Percentiles rank a stretch among this genome's conserved stretches.
Conservation (phyloP, 2,797 vertebrate genomes). For the Aratinga solstitialis region DNA sequence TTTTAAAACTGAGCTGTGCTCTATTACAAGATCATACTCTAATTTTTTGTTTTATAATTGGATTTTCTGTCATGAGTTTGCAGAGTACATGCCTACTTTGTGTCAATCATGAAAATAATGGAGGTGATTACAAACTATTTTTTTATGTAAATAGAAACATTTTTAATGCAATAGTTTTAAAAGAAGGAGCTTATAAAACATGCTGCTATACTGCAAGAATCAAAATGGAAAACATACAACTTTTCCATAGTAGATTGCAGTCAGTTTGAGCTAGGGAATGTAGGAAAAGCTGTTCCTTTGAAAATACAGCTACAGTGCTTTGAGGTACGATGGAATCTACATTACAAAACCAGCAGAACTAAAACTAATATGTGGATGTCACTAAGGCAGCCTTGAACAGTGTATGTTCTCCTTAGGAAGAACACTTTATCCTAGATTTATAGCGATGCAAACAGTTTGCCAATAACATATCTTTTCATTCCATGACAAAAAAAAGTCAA, state of each 20-base stretch:
- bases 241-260: not conserved
- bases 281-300: not conserved
- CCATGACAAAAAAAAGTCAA: not conserved
- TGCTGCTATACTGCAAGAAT: not conserved
- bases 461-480: not conserved
- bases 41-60: not conserved
- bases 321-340: not conserved
- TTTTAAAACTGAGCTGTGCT: not conserved
- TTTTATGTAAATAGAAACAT: not conserved
- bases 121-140: not conserved
- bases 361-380: not conserved
- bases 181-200: not conserved
- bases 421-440: not conserved
- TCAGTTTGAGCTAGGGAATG: not conserved
- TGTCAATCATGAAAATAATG: not conserved
- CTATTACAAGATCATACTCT: not conserved
- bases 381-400: not conserved
- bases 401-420: not conserved
- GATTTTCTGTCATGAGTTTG: not conserved
- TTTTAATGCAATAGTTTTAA: not conserved
- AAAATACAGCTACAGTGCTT: not conserved
- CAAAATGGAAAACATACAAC: not conserved
- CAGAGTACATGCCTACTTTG: not conserved
- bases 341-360: not conserved
- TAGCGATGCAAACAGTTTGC: not conserved